Conservation (phyloP, 2,888 invertebrate species). For the Pemphredon lugubris region DNA sequence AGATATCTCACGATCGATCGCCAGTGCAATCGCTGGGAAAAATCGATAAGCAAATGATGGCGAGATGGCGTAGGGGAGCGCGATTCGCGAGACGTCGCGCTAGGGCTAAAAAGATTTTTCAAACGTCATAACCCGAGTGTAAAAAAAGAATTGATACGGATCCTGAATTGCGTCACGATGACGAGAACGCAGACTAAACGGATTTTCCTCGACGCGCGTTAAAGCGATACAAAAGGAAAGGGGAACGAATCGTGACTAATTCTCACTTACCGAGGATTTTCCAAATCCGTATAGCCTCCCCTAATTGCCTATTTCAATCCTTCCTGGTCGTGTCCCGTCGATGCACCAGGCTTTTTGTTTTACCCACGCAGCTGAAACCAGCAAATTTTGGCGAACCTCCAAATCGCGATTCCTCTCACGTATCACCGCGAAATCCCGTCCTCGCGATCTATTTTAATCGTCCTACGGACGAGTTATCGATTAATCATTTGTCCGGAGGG, state of each 20-base stretch:
- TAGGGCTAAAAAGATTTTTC: not conserved
- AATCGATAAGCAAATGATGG: too few relatives aligned
- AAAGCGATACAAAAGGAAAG: not conserved
- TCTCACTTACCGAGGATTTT: conserved; percentile 13
- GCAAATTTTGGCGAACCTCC: conserved; percentile 64
- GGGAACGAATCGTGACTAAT: conserved; percentile 6
- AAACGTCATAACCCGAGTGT: not conserved
- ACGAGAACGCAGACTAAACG: not conserved
- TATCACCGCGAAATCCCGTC: conserved; percentile 64
- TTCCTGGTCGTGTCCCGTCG: conserved; percentile 30
- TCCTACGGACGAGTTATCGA: conserved; percentile 63
- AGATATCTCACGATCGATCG: too few relatives aligned
- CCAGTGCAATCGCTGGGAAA: too few relatives aligned
- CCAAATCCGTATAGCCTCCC: conserved; percentile 28
- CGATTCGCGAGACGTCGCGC: too few relatives aligned
- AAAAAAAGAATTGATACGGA: not conserved
- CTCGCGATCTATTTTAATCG: conserved; percentile 72
- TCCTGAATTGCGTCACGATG: not conserved
- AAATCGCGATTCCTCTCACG: conserved; percentile 63
- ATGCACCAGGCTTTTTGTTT: conserved; percentile 47
- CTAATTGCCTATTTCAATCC: conserved; percentile 52
- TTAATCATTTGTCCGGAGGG: conserved; percentile 65
- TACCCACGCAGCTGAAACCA: conserved; percentile 40
- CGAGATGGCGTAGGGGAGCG: too few relatives aligned
- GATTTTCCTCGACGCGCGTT: not conserved